phyloP scores from a whole-genome alignment of 1,140 invertebrate species.

The Yoshiicerus persimilis region DNA sequence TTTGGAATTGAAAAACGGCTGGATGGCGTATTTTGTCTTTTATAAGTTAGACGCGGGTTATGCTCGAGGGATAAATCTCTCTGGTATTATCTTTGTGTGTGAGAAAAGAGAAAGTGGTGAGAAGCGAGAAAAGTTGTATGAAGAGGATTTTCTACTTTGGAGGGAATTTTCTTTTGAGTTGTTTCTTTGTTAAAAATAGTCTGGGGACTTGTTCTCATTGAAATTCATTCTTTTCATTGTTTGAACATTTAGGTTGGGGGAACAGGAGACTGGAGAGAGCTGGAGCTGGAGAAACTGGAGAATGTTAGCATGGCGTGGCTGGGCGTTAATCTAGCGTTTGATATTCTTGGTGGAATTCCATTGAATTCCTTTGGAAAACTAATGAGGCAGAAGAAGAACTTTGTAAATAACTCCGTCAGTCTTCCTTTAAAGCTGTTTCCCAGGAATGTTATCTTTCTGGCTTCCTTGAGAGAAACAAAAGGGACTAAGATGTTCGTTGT shows the following conservation, averaged over 20 bases:
- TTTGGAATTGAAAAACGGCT: too few species aligned
- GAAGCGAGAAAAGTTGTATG: background rate
- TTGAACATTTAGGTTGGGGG: too few species aligned
- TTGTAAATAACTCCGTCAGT: background rate
- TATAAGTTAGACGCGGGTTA: background rate
- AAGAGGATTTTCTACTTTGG: background rate
- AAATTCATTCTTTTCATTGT: background rate
- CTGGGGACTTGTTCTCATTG: background rate
- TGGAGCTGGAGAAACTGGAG: too few species aligned
- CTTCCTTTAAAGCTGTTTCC: too few species aligned
- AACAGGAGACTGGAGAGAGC: too few species aligned
- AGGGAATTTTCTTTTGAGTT: background rate
- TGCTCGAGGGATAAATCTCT: background rate
- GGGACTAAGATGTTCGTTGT: too few species aligned
- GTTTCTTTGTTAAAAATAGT: background rate
- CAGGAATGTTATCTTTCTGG: background rate
- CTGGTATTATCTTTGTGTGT: background rate
- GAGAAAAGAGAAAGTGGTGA: background rate
- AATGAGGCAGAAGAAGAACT: slow-evolving; percentile 34
- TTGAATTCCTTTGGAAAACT: slow-evolving; percentile 27
- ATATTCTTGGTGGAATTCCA: background rate
- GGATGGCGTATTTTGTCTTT: too few species aligned
- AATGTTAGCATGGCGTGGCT: too few species aligned
- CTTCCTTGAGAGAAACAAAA: background rate
- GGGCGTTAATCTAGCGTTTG: too few species aligned